phyloP scores from a whole-genome alignment of 2,797 vertebrate species.

The Fringilla coelebs region DNA sequence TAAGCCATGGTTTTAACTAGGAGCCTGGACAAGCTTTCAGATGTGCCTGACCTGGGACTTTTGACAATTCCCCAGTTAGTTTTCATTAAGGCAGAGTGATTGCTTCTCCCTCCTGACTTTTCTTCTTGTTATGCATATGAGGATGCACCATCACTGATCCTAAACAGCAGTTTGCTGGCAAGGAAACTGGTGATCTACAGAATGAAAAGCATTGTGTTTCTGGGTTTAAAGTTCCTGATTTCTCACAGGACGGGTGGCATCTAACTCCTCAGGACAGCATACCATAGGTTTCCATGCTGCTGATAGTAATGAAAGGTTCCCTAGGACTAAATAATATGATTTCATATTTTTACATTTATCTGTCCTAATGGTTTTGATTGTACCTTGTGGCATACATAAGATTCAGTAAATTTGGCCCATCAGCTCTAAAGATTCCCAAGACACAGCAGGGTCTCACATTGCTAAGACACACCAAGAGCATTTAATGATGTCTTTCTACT shows the following conservation, averaged over 20 bases:
- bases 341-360: neutral
- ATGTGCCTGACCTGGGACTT: neutral
- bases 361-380: neutral
- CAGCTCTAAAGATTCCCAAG: neutral
- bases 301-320: neutral
- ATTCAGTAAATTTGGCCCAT: neutral
- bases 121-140: neutral
- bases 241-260: neutral
- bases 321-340: neutral
- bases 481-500: neutral
- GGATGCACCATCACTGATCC: neutral
- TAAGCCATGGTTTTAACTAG: neutral
- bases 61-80: neutral
- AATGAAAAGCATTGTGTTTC: neutral
- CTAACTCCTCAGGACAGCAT: neutral
- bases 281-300: neutral
- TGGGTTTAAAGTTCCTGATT: neutral
- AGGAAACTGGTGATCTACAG: neutral
- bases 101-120: neutral
- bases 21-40: neutral
- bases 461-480: neutral
- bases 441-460: neutral
- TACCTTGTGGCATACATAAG: neutral
- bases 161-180: neutral
- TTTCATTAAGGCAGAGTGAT: neutral